phyloP scores from a whole-genome alignment of 2,797 vertebrate species.

The Malurus leucopterus region DNA sequence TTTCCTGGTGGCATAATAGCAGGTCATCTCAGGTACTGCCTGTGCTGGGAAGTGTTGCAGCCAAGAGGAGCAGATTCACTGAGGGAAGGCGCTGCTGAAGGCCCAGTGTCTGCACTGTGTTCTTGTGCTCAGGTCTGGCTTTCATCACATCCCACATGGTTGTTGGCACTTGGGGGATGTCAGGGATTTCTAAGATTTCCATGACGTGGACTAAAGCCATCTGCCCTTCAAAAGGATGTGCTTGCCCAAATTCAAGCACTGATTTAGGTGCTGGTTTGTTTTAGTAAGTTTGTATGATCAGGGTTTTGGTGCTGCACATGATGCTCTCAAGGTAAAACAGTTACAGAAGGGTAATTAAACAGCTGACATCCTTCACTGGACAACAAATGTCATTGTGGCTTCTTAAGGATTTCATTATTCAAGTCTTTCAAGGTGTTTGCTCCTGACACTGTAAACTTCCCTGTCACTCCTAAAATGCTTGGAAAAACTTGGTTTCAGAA shows the following conservation, averaged over 20 bases:
- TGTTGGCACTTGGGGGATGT: background rate
- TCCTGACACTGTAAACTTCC: too few species aligned
- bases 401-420: background rate
- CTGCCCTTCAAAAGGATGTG: background rate
- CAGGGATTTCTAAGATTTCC: background rate
- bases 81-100: background rate
- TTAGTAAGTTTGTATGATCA: background rate
- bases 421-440: background rate
- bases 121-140: background rate
- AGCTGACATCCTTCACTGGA: background rate
- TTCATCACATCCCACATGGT: background rate
- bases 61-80: background rate
- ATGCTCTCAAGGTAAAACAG: background rate
- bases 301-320: background rate
- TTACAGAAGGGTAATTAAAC: background rate
- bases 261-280: background rate
- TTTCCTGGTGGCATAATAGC: background rate
- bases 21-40: background rate
- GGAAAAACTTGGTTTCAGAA: background rate
- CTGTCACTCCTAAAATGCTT: background rate
- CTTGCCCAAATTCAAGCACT: background rate
- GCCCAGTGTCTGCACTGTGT: rapidly evolving
- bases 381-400: background rate
- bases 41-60: background rate
- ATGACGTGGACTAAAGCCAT: rapidly evolving